Evolutionary conservation across 2,888 invertebrate genomes (phyloP).

Genomic region (Lasioglossum leucozonium): DNA sequence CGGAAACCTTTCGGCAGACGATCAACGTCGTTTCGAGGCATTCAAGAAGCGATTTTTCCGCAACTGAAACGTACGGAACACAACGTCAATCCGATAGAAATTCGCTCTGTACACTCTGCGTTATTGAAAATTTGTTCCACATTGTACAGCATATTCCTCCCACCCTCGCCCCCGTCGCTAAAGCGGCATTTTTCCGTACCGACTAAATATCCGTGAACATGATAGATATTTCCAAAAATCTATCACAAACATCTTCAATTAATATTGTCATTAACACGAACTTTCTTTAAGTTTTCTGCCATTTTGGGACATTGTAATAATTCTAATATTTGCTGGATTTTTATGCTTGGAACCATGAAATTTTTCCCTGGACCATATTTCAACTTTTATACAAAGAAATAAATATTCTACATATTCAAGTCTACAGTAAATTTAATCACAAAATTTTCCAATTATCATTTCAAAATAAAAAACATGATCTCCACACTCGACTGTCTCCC

Average conservation of each 20-base stretch:
- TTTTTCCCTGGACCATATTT: too few species aligned
- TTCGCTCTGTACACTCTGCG: slow-evolving; percentile 3
- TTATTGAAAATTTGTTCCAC: slow-evolving; percentile 24
- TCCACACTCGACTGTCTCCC: too few species aligned
- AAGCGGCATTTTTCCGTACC: not conserved
- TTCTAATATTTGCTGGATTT: not conserved
- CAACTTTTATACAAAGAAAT: not conserved
- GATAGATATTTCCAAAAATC: not conserved
- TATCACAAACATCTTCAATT: not conserved
- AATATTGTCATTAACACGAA: not conserved
- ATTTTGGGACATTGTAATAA: not conserved
- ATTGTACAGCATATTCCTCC: not conserved
- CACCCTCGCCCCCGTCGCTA: not conserved
- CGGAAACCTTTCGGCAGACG: not conserved
- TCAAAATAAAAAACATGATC: too few species aligned
- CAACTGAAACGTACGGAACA: not conserved
- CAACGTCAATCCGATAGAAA: not conserved
- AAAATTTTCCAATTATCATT: too few species aligned
- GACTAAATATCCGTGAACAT: too few species aligned
- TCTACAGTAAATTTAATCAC: too few species aligned
- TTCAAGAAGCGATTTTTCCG: not conserved
- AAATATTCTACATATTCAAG: too few species aligned
- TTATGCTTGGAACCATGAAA: not conserved
- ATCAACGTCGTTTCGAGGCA: not conserved
- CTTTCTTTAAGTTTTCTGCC: not conserved